Evolutionary conservation across 30 jellyfish, hydroid and myxozoan genomes (phyloP), one percentile per base, ranked within the genome.

Genomic region (Aurelia aurita complex sp. Pacific): DNA sequence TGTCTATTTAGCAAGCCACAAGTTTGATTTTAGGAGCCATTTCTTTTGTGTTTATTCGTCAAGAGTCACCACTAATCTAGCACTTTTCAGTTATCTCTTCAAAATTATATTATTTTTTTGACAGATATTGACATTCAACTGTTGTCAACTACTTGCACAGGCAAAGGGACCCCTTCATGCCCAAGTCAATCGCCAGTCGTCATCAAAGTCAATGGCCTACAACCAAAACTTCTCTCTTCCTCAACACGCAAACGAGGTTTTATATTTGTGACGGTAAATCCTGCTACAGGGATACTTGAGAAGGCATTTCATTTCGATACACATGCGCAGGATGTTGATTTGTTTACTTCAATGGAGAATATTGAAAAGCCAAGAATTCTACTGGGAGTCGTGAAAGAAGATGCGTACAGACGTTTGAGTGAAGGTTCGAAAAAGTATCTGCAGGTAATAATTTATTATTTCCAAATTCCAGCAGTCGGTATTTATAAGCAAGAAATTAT

Each of bases 361-460:
- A 43, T 73, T 36, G 69, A 66, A 17, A 42, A 73, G 40, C 69
- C 69, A 36, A 73, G 64, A 46, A 51, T 73, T 46, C 16, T 73
- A 54, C 64, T 73, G 35, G 83, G 83, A 1, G 63, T 73, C 7
- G 69, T 73, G 23, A 73, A 46, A 50, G 83, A 73, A 36, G 83
- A 73, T 73, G 83, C 43, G 7, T 73, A 11, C 8, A 38, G 10
- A 19, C 67, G 69, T 13, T 54, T 73, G 69, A 50, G 40, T 13
- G 34, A 73, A 42, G 16, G 19, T 36, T 73, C 83, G 15, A 17
- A 40, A 3, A 42, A 50, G 12, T 73, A 73, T 73, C 54, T 73
- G 69, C 69, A 73, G 83, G 83, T 73, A 42, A 6, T 61, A 5
- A 61, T 1, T 5, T 61, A 19, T 61, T 6, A 61, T 61, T 17